phyloP scores from a whole-genome alignment of 2,888 invertebrate species.

The Tanaodytes sp. region DNA sequence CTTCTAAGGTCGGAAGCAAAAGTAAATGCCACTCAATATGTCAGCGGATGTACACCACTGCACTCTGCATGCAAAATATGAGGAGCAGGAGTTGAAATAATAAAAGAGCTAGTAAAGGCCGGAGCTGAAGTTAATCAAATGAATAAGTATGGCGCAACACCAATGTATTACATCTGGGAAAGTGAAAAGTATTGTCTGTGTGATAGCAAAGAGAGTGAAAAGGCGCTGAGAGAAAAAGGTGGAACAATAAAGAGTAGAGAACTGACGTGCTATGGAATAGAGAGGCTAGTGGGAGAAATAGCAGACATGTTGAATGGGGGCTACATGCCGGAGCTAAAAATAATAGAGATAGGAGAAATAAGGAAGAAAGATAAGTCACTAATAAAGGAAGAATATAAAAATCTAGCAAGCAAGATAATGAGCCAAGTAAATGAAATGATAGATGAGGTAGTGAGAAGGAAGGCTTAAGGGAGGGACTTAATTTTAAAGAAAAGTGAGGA shows the following conservation, averaged over 20 bases:
- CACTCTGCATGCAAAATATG: slow-evolving; percentile 33
- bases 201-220: slow-evolving; percentile 27
- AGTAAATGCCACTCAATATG: slow-evolving; percentile 38
- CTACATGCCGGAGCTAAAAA: slow-evolving; percentile 32
- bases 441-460: slow-evolving; percentile 27
- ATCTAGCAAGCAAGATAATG: slow-evolving; percentile 34
- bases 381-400: slow-evolving; percentile 31
- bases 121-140: slow-evolving; percentile 36
- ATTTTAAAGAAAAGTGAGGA: slow-evolving; percentile 24
- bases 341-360: slow-evolving; percentile 34
- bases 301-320: slow-evolving; percentile 28
- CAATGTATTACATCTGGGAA: slow-evolving; percentile 33
- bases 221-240: slow-evolving; percentile 26
- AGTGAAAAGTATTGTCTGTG: slow-evolving; percentile 33
- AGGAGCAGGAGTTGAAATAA: slow-evolving; percentile 32
- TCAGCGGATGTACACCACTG: slow-evolving; percentile 36
- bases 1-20: slow-evolving; percentile 28
- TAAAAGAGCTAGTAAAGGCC: slow-evolving; percentile 33
- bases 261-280: slow-evolving; percentile 34
- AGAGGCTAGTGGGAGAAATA: slow-evolving; percentile 31
- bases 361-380: slow-evolving; percentile 28
- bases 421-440: slow-evolving; percentile 31
- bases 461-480: no score
- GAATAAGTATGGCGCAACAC: slow-evolving; percentile 36
- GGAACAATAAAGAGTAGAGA: slow-evolving; percentile 29